Conservation (phyloP, 2,113 vertebrate genomes). For the Pangasianodon gigas region DNA sequence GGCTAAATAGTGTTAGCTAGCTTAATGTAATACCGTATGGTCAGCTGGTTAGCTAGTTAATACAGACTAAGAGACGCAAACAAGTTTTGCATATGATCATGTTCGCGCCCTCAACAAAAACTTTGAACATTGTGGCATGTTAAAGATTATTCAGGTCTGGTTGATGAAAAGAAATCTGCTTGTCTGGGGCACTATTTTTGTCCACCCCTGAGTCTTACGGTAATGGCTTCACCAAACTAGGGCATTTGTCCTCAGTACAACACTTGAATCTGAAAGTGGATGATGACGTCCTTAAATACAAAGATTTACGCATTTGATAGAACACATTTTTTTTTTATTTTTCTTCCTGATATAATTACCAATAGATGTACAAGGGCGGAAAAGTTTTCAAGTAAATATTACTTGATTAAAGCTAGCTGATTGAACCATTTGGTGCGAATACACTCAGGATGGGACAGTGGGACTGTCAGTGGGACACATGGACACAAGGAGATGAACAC, state of each 20-base stretch:
- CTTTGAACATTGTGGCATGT: no score
- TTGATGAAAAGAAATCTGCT: neutral
- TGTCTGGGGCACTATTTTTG: neutral
- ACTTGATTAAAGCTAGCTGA: no score
- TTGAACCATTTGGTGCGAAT: neutral
- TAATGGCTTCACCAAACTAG: neutral
- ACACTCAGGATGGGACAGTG: neutral
- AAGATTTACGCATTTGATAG: neutral
- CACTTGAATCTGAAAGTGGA: neutral
- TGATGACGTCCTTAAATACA: neutral
- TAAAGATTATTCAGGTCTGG: no score
- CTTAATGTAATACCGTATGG: no score
- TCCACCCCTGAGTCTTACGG: neutral
- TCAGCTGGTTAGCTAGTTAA: no score
- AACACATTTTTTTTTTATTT: neutral
- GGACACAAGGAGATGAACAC: neutral
- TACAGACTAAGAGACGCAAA: no score
- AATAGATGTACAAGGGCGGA: neutral
- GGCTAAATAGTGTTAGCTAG: no score
- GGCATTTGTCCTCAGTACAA: neutral
- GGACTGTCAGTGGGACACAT: neutral
- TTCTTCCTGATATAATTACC: neutral
- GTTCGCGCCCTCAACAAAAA: no score
- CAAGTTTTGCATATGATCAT: no score
- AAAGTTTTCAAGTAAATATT: neutral